Percentiles rank a stretch among this genome's conserved stretches.
Conservation (phyloP, 2,888 invertebrate genomes). For the Diadegma fenestrale region DNA sequence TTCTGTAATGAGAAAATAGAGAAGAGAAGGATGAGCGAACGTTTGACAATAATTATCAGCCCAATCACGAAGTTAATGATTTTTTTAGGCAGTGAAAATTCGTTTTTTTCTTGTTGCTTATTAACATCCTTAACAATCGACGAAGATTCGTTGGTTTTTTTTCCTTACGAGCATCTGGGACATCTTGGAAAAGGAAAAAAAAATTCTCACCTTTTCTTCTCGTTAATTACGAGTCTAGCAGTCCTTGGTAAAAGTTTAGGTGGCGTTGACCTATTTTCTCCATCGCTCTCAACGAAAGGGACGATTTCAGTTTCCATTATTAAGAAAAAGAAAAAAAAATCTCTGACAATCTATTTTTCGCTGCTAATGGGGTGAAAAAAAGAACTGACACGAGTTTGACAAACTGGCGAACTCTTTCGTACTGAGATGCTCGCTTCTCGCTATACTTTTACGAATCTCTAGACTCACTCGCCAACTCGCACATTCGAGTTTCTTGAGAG, state of each 20-base stretch:
- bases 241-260: slow-evolving; percentile 70
- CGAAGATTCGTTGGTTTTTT: background rate
- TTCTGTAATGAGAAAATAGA: slow-evolving; percentile 88
- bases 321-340: slow-evolving; percentile 15
- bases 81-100: background rate
- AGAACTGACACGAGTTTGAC: background rate
- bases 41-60: background rate
- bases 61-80: background rate
- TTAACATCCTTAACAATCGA: no score
- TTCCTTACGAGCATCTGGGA: background rate
- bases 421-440: background rate
- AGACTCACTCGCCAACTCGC: background rate
- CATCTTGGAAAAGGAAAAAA: background rate
- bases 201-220: slow-evolving; percentile 79
- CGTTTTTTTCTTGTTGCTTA: no score
- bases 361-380: background rate
- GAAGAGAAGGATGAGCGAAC: background rate
- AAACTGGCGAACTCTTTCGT: background rate
- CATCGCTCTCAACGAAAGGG: slow-evolving; percentile 78
- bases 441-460: slow-evolving; percentile 10
- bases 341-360: background rate
- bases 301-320: slow-evolving; percentile 81
- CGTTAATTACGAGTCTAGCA: slow-evolving; percentile 76
- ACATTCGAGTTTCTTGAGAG: slow-evolving; percentile 25
- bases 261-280: slow-evolving; percentile 61